phyloP scores from a whole-genome alignment of 2,888 invertebrate species.

The Lampropteryx suffumata region DNA sequence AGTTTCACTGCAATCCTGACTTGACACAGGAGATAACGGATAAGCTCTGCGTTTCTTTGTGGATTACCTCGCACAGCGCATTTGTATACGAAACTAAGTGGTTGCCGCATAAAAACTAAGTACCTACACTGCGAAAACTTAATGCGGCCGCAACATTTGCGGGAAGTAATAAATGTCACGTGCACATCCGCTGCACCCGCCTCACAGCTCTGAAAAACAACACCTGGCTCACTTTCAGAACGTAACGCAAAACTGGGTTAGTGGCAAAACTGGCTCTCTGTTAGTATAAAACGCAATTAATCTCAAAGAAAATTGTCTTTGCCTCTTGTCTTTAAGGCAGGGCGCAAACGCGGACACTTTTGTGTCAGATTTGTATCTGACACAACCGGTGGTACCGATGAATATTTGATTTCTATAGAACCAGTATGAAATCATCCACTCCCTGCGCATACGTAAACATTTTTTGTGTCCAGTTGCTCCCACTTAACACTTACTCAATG shows the following conservation, averaged over 20 bases:
- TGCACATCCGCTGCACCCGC: slow-evolving; percentile 43
- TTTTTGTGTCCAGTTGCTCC: too few relatives aligned
- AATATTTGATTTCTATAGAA: too few relatives aligned
- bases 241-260: neutral
- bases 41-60: slow-evolving; percentile 9
- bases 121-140: slow-evolving; percentile 45
- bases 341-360: too few relatives aligned
- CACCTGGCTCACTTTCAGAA: slow-evolving; percentile 15
- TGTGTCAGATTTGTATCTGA: too few relatives aligned
- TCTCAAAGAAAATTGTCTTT: too few relatives aligned
- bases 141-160: slow-evolving; percentile 48
- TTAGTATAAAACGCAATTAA: too few relatives aligned
- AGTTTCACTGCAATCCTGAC: neutral
- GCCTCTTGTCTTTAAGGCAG: too few relatives aligned
- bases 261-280: too few relatives aligned
- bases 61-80: slow-evolving; percentile 13
- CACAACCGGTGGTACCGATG: too few relatives aligned
- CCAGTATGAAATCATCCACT: too few relatives aligned
- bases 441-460: too few relatives aligned
- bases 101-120: slow-evolving; percentile 30
- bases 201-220: slow-evolving; percentile 32
- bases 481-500: too few relatives aligned
- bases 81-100: slow-evolving; percentile 23
- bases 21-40: slow-evolving; percentile 13
- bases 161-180: slow-evolving; percentile 56